These are phyloP conservation scores for Hofmannophila pseudospretella DNA, from an alignment of 2,888 invertebrate species.

Conservation along the genomic window DNA sequence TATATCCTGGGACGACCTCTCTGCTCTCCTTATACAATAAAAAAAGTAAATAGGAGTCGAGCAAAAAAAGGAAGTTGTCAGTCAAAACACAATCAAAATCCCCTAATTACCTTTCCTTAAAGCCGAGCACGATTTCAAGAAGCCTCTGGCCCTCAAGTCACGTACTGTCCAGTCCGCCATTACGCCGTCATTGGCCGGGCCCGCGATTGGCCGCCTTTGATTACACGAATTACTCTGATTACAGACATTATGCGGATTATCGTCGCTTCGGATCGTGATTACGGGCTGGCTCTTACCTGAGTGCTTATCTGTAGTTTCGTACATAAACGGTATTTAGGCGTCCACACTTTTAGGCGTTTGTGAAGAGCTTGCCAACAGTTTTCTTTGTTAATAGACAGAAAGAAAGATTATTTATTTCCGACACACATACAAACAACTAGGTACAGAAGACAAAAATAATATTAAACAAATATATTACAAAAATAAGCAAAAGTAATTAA, in stretches of 20 bases:
- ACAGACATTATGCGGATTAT: slow-evolving; percentile 25
- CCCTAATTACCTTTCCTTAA: background rate
- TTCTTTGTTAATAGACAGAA: too few species aligned
- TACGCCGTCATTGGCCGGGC: slow-evolving; percentile 27
- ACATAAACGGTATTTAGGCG: background rate
- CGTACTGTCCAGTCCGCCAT: slow-evolving; percentile 19
- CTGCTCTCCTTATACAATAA: too few species aligned
- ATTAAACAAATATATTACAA: too few species aligned
- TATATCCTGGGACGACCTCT: too few species aligned
- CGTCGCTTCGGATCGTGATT: slow-evolving; percentile 20
- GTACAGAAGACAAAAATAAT: too few species aligned
- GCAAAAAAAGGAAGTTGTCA: too few species aligned
- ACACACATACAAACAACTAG: too few species aligned
- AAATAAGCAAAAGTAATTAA: too few species aligned
- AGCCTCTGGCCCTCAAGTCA: slow-evolving; percentile 9
- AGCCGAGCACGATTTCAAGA: background rate
- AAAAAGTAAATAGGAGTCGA: too few species aligned
- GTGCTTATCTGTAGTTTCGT: background rate
- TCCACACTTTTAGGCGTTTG: background rate
- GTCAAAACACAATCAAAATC: background rate
- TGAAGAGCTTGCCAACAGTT: background rate
- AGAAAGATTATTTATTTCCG: too few species aligned
- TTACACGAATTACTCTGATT: slow-evolving; percentile 30
- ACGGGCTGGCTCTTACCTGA: slow-evolving; percentile 9
- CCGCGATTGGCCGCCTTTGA: slow-evolving; percentile 15